Evolutionary conservation across 2,888 invertebrate species (phyloP), one percentile per base, ranked within the genome.

Genomic region (Dysmachus trigonus): DNA sequence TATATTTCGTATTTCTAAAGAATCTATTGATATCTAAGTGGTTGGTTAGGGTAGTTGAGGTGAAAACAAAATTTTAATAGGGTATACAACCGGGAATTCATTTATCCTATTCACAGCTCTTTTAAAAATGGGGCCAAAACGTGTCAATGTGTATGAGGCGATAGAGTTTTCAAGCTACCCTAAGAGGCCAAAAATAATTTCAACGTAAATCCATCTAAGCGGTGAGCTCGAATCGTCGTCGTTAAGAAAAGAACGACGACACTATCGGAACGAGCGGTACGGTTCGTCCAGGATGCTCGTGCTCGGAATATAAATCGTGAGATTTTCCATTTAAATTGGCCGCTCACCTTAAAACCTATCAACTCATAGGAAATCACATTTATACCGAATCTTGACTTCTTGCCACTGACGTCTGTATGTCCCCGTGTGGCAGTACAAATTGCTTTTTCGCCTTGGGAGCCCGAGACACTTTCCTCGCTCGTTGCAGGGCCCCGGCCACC

Each of bases 251-350:
- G 62, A 27, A 62, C 62, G 62, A 22, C 62, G 62, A 62, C 62
- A 62, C 5, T 62, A 1, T 53, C 27, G 27, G 62, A 27, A 7
- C 22, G 62, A 62, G 62, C 62, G 62, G 18, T 62, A 10, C 27
- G 62, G 22, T 31, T 53, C 53, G 81, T 53, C 81, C 81, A 81
- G 81, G 81, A 81, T 81, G 47, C 53, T 53, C 81, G 81, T 62
- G 81, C 18, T 33, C 31, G 15, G 81, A 31, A 81, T 81, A 81
- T 62, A 53, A 81, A 81, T 81, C 81, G 53, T 33, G n/a, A 47
- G 81, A 81, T 81, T 81, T 81, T 81, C 81, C 53, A 81, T 81
- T 81, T 81, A 81, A 81, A 81, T 81, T 81, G 53, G 30, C 53
- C 81, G 81, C 62, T 81, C 51, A 53, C 62, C 81, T 81, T 81